Evolutionary conservation across 2,888 invertebrate species (phyloP), one percentile per base, ranked within the genome.

Genomic region (Erannis defoliaria): DNA sequence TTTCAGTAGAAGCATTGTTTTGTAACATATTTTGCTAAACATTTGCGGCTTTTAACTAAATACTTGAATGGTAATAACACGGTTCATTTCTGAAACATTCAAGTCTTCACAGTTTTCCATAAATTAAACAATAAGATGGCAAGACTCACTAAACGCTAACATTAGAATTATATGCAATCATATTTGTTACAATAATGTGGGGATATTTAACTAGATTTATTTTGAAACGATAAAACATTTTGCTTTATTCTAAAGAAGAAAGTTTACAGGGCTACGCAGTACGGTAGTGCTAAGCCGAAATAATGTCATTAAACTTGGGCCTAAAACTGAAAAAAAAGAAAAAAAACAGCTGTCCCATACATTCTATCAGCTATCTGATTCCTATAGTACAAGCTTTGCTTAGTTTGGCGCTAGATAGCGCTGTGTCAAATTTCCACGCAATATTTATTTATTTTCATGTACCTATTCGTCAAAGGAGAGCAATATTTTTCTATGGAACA

Each of bases 121-220:
- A 85, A 86, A 88, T 80, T 81, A 85, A 84, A 85, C 76, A 82
- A 74, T 79, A 79, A 86, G 83, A 89, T 90, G 91, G 91, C 91
- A 91, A 90, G 90, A 88, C 78, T 88, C 84, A 85, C 82, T 89
- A 91, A 92, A 93, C 92, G 92, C 92, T 93, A 93, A 93, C 92
- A 91, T 90, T 86, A 73, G 76, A 31, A 73, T 73, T 73, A 74
- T 78, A 79, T 78, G 77, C 64, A 76, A 75, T 64, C 42, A 48
- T 37, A 38, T 42, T 54, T 33, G 35, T 54, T 10, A 18, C 31
- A 18, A 35, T 10, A 38, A 29, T 45, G 9, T 42, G n/a, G 50
- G 26, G 35, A 26, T 50, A 58, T 37, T 37, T 43, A 19, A 10
- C 31, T 53, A 38, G n/a, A 2, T 19, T 10, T 21, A 3, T 37